These are phyloP conservation scores for Xiphydria camelus DNA, from an alignment of 2,888 invertebrate genomes.

Conservation along the genomic window DNA sequence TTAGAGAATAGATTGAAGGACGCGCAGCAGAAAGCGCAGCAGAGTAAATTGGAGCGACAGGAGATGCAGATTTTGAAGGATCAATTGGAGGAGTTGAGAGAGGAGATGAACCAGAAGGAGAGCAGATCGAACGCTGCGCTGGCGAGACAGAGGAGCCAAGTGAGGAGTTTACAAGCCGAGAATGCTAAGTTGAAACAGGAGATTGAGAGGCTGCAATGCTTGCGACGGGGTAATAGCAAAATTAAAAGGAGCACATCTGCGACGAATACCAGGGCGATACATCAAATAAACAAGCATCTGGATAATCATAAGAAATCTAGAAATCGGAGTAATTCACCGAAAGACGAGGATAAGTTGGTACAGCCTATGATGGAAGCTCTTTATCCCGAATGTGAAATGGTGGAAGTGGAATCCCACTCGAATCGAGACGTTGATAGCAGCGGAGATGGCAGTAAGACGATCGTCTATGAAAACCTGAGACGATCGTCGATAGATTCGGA, in stretches of 20 bases:
- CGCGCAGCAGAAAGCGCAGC: slow-evolving; percentile 64
- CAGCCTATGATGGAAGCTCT: slow-evolving; percentile 7
- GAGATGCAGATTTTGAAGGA: slow-evolving; percentile 69
- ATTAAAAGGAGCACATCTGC: slow-evolving; percentile 63
- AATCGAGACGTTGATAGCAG: slow-evolving; percentile 10
- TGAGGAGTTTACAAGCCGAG: slow-evolving; percentile 74
- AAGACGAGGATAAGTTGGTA: slow-evolving; percentile 27
- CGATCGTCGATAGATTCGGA: slow-evolving; percentile 19
- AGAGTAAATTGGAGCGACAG: slow-evolving; percentile 71
- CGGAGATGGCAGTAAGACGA: slow-evolving; percentile 16
- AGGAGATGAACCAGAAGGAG: slow-evolving; percentile 74
- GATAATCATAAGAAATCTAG: slow-evolving; percentile 30
- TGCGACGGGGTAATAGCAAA: slow-evolving; percentile 68
- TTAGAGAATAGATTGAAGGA: slow-evolving; percentile 71
- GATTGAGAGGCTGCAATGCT: slow-evolving; percentile 63
- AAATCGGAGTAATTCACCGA: slow-evolving; percentile 28
- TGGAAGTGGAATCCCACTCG: slow-evolving; percentile 9
- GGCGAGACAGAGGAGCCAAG: slow-evolving; percentile 73
- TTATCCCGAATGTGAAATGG: not conserved
- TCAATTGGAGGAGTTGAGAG: slow-evolving; percentile 68
- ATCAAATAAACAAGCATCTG: slow-evolving; percentile 73
- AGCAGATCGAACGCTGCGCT: slow-evolving; percentile 72
- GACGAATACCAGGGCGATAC: slow-evolving; percentile 74
- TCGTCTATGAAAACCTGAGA: slow-evolving; percentile 1
- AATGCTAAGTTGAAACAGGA: slow-evolving; percentile 67